phyloP scores from a whole-genome alignment of 2,888 invertebrate species.

The Synanthedon tipuliformis region DNA sequence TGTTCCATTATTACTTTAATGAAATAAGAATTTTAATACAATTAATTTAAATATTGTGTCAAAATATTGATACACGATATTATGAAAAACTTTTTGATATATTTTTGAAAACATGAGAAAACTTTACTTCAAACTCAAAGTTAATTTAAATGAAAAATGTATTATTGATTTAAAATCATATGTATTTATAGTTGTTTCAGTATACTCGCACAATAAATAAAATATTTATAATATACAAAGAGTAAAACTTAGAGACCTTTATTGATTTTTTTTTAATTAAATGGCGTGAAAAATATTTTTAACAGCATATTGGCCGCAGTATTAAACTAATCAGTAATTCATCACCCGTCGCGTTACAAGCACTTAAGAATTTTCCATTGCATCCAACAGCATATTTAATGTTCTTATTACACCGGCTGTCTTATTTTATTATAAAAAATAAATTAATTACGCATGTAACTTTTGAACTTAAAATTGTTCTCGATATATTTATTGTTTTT shows the following conservation, averaged over 20 bases:
- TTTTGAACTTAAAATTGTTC: slow-evolving; percentile 29
- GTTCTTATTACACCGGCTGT: slow-evolving; percentile 42
- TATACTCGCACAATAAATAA: too few relatives aligned
- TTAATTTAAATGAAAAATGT: too few relatives aligned
- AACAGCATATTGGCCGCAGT: neutral
- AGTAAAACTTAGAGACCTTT: neutral
- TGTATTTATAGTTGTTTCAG: too few relatives aligned
- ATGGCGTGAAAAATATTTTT: slow-evolving; percentile 16
- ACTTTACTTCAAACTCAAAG: too few relatives aligned
- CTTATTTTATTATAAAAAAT: slow-evolving; percentile 42
- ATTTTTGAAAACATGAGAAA: too few relatives aligned
- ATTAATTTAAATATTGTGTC: too few relatives aligned
- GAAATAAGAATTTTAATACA: too few relatives aligned
- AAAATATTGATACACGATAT: too few relatives aligned
- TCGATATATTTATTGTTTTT: slow-evolving; percentile 55
- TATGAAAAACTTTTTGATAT: too few relatives aligned
- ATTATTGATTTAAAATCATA: too few relatives aligned
- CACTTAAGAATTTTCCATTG: slow-evolving; percentile 23
- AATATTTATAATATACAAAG: neutral
- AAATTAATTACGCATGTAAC: slow-evolving; percentile 48
- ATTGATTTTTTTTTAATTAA: slow-evolving; percentile 10
- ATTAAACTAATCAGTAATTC: slow-evolving; percentile 21
- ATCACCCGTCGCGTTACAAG: slow-evolving; percentile 34
- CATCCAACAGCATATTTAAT: slow-evolving; percentile 44
- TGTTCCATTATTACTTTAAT: neutral